Conservation (phyloP, 2,797 vertebrate genomes). For the Melanogrammus aeglefinus region DNA sequence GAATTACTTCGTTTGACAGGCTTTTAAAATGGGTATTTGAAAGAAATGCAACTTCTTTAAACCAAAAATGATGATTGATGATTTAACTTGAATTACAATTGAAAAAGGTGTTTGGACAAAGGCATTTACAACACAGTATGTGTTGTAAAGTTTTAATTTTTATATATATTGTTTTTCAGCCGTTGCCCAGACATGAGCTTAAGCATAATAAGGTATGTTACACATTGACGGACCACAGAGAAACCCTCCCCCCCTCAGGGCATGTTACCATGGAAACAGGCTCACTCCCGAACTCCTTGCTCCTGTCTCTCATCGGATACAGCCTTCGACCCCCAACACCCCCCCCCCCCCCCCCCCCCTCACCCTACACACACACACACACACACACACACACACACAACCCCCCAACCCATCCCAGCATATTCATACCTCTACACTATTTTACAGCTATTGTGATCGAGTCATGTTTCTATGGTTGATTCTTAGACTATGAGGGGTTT, state of each 20-base stretch:
- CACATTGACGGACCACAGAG: conserved; percentile 30
- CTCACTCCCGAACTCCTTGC: conserved; percentile 51
- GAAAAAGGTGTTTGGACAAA: background rate
- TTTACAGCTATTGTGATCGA: conserved; percentile 25
- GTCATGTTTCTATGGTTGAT: background rate
- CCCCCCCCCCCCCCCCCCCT: no score
- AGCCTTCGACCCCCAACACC: conserved; percentile 28
- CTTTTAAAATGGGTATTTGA: background rate
- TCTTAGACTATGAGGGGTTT: background rate
- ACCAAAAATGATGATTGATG: background rate
- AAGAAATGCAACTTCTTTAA: background rate
- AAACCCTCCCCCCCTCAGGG: conserved; percentile 23
- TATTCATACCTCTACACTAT: conserved; percentile 39
- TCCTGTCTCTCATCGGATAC: conserved; percentile 58
- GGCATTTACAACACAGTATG: background rate
- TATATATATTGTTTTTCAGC: conserved; percentile 14
- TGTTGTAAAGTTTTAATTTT: background rate
- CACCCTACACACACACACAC: conserved; percentile 15
- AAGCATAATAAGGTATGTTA: conserved; percentile 33
- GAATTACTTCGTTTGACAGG: background rate
- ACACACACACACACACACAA: conserved; percentile 17
- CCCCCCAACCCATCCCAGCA: conserved; percentile 22
- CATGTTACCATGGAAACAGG: conserved; percentile 73
- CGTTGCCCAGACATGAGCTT: conserved; percentile 32
- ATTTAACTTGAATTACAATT: background rate